These are phyloP conservation scores for Pandemis heparana DNA, from an alignment of 2,888 invertebrate species.

Conservation along the genomic window DNA sequence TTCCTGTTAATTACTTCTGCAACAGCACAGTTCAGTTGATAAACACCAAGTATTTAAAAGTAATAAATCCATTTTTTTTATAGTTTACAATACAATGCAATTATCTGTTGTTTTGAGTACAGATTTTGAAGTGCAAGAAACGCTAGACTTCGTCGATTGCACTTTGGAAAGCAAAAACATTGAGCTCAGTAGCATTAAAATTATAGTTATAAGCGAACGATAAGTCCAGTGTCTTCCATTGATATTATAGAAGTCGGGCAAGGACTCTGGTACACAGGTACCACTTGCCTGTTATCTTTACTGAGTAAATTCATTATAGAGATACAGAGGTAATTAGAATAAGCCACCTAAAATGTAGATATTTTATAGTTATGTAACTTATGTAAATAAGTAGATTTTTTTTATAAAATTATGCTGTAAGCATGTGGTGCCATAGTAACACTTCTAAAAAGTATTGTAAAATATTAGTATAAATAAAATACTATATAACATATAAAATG, in stretches of 20 bases:
- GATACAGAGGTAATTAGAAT: slow-evolving; percentile 50
- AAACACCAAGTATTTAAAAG: neutral
- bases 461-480: slow-evolving; percentile 52
- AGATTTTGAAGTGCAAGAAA: slow-evolving; percentile 13
- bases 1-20: slow-evolving; percentile 8
- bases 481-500: slow-evolving; percentile 49
- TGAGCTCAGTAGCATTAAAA: slow-evolving; percentile 38
- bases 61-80: neutral
- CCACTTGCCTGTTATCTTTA: slow-evolving; percentile 33
- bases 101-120: neutral
- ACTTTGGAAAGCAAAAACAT: slow-evolving; percentile 5
- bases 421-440: slow-evolving; percentile 84
- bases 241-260: slow-evolving; percentile 32
- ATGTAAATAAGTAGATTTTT: slow-evolving; percentile 57
- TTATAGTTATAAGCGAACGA: slow-evolving; percentile 30
- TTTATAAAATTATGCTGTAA: slow-evolving; percentile 73
- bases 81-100: neutral
- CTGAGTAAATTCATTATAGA: slow-evolving; percentile 41
- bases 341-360: slow-evolving; percentile 60
- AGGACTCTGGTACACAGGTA: neutral
- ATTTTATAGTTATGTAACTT: slow-evolving; percentile 49
- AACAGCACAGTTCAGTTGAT: neutral
- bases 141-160: neutral
- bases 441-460: slow-evolving; percentile 73
- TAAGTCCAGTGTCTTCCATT: slow-evolving; percentile 55